A percentile compares a stretch with the other conserved stretches of the same genome.
Evolutionary conservation across 2,113 vertebrate genomes (phyloP).

Genomic region (Etheostoma cragini): DNA sequence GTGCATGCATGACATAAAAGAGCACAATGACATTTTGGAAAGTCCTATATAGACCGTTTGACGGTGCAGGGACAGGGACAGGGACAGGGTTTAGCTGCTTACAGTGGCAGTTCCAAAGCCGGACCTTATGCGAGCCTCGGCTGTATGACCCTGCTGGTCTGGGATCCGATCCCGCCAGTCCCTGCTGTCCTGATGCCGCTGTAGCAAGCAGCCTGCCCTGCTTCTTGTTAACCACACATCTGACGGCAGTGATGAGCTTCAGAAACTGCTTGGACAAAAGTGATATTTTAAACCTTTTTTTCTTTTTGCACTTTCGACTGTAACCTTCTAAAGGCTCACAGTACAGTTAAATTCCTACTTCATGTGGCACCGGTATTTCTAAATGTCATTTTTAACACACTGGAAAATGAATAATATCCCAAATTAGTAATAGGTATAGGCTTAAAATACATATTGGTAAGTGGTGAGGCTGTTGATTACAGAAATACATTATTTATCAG

Average conservation of each 20-base stretch:
- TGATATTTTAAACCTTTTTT: not conserved
- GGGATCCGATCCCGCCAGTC: not conserved
- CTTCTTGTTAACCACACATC: not conserved
- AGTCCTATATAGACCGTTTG: conserved; percentile 43
- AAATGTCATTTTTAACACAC: not conserved
- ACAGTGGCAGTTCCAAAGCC: too few species aligned
- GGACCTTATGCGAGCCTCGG: conserved; percentile 2
- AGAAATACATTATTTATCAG: not conserved
- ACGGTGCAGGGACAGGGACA: not conserved
- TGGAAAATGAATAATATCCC: not conserved
- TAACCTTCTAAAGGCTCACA: not conserved
- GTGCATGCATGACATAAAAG: conserved; percentile 89
- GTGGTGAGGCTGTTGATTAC: not conserved
- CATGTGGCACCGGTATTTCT: not conserved
- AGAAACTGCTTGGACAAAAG: not conserved
- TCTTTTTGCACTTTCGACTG: not conserved
- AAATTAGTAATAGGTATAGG: not conserved
- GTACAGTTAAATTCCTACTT: not conserved
- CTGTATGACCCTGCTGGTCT: not conserved
- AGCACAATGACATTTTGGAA: conserved; percentile 67
- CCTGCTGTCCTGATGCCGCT: conserved; percentile 10
- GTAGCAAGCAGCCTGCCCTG: not conserved
- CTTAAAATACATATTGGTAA: not conserved
- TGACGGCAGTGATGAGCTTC: not conserved
- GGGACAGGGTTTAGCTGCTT: not conserved